These are phyloP conservation scores for Passer domesticus DNA, from an alignment of 2,113 vertebrate species.

Conservation along the genomic window DNA sequence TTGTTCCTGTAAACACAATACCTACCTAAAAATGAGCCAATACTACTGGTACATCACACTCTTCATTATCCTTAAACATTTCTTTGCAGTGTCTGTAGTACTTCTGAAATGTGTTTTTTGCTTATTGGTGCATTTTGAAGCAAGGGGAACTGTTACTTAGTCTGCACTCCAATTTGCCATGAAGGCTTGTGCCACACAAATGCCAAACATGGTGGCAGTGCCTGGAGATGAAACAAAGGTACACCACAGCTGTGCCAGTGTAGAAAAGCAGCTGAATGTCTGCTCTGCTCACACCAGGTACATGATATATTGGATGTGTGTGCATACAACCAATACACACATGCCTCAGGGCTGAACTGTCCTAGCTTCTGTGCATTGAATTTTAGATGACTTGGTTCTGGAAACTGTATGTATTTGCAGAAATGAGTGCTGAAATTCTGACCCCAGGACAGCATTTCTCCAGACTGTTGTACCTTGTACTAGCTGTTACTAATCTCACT, in stretches of 20 bases:
- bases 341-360: background rate
- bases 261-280: background rate
- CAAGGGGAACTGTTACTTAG: background rate
- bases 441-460: background rate
- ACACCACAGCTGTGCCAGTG: background rate
- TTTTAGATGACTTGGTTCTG: background rate
- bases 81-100: background rate
- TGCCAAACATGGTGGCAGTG: background rate
- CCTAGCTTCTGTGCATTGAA: background rate
- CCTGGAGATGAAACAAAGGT: background rate
- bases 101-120: background rate
- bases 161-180: background rate
- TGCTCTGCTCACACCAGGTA: background rate
- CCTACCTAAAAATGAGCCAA: background rate
- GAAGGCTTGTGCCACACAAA: background rate
- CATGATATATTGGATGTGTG: no score
- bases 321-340: background rate
- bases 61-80: background rate
- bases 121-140: background rate
- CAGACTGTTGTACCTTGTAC: fast-evolving
- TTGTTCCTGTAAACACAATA: background rate
- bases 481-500: background rate
- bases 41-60: background rate
- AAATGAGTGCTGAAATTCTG: background rate
- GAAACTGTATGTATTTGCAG: background rate